A percentile compares a stretch with the other conserved stretches of the same genome.
These are phyloP conservation scores for Sarotherodon lohbergeri DNA, from an alignment of 2,113 vertebrate genomes.

Conservation along the genomic window DNA sequence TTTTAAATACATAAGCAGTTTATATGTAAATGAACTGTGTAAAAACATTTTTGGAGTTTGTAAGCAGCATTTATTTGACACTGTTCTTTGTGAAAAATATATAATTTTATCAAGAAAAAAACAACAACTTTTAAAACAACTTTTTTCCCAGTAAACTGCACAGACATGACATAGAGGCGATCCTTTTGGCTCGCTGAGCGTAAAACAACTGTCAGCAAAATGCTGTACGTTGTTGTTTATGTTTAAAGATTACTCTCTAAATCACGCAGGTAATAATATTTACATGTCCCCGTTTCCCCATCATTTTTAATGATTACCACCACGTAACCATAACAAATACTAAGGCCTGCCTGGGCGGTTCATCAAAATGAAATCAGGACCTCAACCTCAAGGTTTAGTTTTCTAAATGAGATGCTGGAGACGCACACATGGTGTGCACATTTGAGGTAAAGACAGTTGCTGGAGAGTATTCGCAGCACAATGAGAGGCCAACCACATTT, in stretches of 20 bases:
- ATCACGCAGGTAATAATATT: conserved; percentile 61
- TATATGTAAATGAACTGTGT: not conserved
- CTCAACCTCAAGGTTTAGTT: conserved; percentile 43
- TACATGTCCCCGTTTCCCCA: conserved; percentile 32
- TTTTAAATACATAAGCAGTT: not conserved
- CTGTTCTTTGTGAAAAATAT: not conserved
- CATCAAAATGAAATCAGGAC: conserved; percentile 67
- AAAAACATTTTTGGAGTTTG: not conserved
- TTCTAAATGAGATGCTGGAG: conserved; percentile 21
- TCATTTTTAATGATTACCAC: conserved; percentile 42
- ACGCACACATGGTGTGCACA: conserved; percentile 61
- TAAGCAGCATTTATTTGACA: not conserved
- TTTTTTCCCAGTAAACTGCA: not conserved
- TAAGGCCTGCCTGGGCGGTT: conserved; percentile 16
- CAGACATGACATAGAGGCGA: not conserved
- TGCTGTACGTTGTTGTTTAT: conserved; percentile 27
- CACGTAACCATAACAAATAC: conserved; percentile 62
- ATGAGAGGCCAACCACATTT: conserved; percentile 8
- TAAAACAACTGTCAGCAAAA: not conserved
- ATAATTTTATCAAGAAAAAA: not conserved
- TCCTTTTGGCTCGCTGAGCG: not conserved
- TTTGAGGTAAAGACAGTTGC: conserved; percentile 31
- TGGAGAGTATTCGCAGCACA: conserved; percentile 1
- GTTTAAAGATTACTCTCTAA: conserved; percentile 28
- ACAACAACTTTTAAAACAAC: not conserved